phyloP scores from a whole-genome alignment of 2,113 vertebrate genomes.

The Paraplagusia blochii region DNA sequence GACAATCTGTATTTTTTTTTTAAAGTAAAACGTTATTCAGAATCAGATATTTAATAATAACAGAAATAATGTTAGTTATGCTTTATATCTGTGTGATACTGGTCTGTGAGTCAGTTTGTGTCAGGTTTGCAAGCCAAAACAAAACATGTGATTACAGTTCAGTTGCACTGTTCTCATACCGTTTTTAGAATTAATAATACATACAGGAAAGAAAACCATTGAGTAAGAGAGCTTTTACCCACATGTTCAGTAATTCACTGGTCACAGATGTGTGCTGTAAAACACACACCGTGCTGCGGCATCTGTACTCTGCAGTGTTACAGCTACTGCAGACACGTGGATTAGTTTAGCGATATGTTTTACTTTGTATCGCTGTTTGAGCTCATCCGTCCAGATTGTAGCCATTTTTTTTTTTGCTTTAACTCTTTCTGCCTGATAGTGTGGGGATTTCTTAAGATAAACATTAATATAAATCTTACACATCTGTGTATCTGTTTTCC shows the following conservation, averaged over 20 bases:
- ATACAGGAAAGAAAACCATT: not conserved
- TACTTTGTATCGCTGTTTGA: not conserved
- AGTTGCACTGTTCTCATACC: not conserved
- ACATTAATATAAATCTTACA: too few relatives aligned
- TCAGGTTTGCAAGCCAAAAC: too few relatives aligned
- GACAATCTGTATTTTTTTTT: too few relatives aligned
- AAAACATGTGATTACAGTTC: too few relatives aligned
- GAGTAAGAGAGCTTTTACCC: conserved; percentile 3
- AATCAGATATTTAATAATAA: too few relatives aligned
- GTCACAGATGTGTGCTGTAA: conserved; percentile 7
- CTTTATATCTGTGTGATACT: too few relatives aligned
- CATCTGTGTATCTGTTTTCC: not conserved
- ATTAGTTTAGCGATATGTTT: conserved; percentile 35
- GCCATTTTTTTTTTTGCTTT: conserved; percentile 1
- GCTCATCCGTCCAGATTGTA: conserved; percentile 8
- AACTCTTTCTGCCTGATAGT: not conserved
- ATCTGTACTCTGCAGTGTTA: conserved; percentile 17
- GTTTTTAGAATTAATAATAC: not conserved
- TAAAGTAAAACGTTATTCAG: too few relatives aligned
- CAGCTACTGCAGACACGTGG: conserved; percentile 36
- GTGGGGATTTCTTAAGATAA: conserved; percentile 1
- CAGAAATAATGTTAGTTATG: too few relatives aligned
- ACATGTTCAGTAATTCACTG: conserved; percentile 11
- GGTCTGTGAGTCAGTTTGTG: too few relatives aligned
- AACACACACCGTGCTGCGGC: conserved; percentile 10